A percentile compares a stretch with the other conserved stretches of the same genome.
Conservation (phyloP, 92 coral and sea anemone species). For the Palythoa grandis region DNA sequence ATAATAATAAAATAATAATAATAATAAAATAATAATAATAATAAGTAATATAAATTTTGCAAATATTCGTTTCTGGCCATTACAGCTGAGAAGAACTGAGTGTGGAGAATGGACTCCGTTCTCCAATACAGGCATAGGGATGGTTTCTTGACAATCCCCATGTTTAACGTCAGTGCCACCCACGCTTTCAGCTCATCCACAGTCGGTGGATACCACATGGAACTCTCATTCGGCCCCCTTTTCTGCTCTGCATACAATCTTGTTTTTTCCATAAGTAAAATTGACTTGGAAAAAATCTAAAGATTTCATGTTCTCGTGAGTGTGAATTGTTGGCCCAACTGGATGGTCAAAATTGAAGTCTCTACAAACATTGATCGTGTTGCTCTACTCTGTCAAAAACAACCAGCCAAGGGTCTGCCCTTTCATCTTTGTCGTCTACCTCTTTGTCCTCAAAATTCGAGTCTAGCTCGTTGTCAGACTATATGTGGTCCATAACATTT, state of each 20-base stretch:
- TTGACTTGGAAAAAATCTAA: constrained; percentile 50
- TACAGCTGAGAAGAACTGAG: constrained; percentile 25
- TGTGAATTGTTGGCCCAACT: constrained; percentile 39
- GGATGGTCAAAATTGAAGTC: constrained; percentile 46
- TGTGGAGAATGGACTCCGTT: constrained; percentile 17
- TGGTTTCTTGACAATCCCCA: no score
- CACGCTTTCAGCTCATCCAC: no score
- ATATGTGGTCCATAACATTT: neutral
- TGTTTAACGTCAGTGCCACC: no score
- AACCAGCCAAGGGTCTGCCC: constrained; percentile 20
- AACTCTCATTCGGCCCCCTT: no score
- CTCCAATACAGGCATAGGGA: constrained; percentile 35
- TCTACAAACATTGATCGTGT: constrained; percentile 21
- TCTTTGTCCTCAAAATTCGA: constrained; percentile 18
- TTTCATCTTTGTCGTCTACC: constrained; percentile 23
- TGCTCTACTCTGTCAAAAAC: constrained; percentile 35
- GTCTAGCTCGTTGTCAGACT: constrained; percentile 25
- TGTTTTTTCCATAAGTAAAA: constrained; percentile 15
- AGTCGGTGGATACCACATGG: no score
- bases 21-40: no score
- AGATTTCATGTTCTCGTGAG: constrained; percentile 34
- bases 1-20: no score
- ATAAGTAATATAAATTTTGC: no score
- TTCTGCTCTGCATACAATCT: no score
- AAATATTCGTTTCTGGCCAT: no score